Evolutionary conservation across 2,888 invertebrate genomes (phyloP).

Genomic region (Lithophane semibrunnea): DNA sequence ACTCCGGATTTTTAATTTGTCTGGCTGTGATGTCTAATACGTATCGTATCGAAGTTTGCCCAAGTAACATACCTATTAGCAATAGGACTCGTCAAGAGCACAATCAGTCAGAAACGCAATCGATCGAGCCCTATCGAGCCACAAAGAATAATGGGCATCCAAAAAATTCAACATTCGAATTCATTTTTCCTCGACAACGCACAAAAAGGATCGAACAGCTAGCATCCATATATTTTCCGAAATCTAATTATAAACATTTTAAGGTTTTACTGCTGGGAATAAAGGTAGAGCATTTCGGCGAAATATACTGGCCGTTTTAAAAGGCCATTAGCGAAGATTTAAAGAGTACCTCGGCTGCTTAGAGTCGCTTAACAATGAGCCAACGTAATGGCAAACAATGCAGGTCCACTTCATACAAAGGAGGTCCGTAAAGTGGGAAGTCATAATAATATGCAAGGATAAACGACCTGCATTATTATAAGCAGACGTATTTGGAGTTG

Average conservation of each 20-base stretch:
- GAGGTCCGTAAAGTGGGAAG: slow-evolving; percentile 68
- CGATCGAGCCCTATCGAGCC: background rate
- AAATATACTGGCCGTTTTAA: slow-evolving; percentile 85
- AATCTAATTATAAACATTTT: slow-evolving; percentile 79
- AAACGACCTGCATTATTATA: slow-evolving; percentile 63
- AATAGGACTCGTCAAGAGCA: background rate
- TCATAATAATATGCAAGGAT: slow-evolving; percentile 67
- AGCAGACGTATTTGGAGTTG: slow-evolving; percentile 34
- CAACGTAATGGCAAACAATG: slow-evolving; percentile 81
- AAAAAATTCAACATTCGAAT: background rate
- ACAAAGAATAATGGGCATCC: background rate
- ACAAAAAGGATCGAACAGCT: slow-evolving; percentile 46
- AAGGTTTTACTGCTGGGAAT: slow-evolving; percentile 73
- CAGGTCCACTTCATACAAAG: slow-evolving; percentile 75
- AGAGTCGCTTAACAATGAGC: slow-evolving; percentile 84
- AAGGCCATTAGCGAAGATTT: slow-evolving; percentile 87
- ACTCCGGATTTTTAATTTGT: too few species aligned
- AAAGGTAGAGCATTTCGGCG: slow-evolving; percentile 76
- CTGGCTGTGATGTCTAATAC: too few species aligned
- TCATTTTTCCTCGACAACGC: background rate
- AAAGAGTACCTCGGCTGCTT: slow-evolving; percentile 83
- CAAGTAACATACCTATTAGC: background rate
- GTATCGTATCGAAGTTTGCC: background rate
- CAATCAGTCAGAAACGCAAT: background rate
- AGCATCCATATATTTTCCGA: slow-evolving; percentile 67